Evolutionary conservation across 2,113 vertebrate genomes (phyloP), one percentile per base, ranked within the genome.

Genomic region (Alligator sinensis): DNA sequence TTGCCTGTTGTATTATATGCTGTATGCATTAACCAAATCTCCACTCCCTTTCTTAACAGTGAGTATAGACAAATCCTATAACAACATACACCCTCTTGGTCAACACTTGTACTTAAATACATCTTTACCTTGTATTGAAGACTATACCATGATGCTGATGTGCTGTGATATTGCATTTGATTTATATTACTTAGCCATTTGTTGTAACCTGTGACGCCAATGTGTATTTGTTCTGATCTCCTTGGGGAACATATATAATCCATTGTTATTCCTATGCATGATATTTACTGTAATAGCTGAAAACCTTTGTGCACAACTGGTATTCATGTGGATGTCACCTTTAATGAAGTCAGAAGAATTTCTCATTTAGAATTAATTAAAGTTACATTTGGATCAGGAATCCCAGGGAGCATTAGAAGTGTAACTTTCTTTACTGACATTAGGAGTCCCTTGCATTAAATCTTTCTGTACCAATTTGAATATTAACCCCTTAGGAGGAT

Each of bases 281-380:
- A 57, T 90, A 55, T 82, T 84, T 90, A 72, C 60, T 84, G 59
- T 89, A 95, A 87, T 21, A 93, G 80, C 91, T 89, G 80, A 86
- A 90, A 93, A n/a, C 80, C 95, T 94, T 91, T 16, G 14, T 54
- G 89, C 90, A 88, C 1, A 11, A 81, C 82, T 0, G 0, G 87
- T 63, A 88, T 15, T 96, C 90, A 91, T 1, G 9, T 82, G 92
- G 95, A 93, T 92, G 95, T 34, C 92, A 68, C 92, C 86, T 62
- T 63, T 92, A 94, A 94, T 77, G 94, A 94, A 82, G 81, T 78
- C 91, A 86, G 84, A 76, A 62, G 80, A 92, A 64, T 80, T 95
- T 34, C 86, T 92, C 82, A 79, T 95, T 93, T 86, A 82, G 74
- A 96, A 96, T 96, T 94, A 97, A 96, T 96, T 97, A 95, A 27